A percentile compares a stretch with the other conserved stretches of the same genome.
These are phyloP conservation scores for Trichechus manatus DNA, from an alignment of 2,113 vertebrate species.

Conservation along the genomic window DNA sequence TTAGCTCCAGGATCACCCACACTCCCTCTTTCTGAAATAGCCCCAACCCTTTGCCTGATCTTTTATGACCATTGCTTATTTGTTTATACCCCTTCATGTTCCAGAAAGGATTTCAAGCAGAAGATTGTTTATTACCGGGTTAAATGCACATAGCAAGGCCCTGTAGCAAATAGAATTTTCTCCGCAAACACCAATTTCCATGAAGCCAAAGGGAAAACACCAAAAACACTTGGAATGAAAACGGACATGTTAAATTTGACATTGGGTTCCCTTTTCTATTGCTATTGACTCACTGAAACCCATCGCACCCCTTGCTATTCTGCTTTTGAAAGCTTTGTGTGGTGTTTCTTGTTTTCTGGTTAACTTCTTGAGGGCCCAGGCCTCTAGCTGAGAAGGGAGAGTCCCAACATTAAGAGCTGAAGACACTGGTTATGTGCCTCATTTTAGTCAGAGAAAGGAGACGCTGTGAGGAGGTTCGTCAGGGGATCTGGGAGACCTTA, in stretches of 20 bases:
- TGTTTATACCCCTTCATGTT: conserved; percentile 52
- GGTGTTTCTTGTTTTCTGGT: neutral
- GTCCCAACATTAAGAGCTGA: neutral
- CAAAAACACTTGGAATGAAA: neutral
- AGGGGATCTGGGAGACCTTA: neutral
- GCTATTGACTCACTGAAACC: neutral
- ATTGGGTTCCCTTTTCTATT: neutral
- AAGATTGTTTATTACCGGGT: conserved; percentile 61
- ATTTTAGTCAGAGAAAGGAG: neutral
- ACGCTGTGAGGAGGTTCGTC: neutral
- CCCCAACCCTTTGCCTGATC: neutral
- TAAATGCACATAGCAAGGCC: neutral
- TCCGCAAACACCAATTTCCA: neutral
- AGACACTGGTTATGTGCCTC: neutral
- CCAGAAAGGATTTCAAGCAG: conserved; percentile 60
- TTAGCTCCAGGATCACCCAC: neutral
- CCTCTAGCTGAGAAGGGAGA: neutral
- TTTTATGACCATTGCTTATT: conserved; percentile 52
- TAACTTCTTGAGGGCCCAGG: no score
- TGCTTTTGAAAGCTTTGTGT: neutral
- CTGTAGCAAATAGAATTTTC: neutral
- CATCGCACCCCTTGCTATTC: accelerated
- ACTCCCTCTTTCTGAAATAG: neutral
- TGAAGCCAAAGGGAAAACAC: conserved; percentile 2
- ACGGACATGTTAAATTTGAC: neutral